These are phyloP conservation scores for Habrosyne pyritoides DNA, from an alignment of 2,888 invertebrate genomes.

Conservation along the genomic window DNA sequence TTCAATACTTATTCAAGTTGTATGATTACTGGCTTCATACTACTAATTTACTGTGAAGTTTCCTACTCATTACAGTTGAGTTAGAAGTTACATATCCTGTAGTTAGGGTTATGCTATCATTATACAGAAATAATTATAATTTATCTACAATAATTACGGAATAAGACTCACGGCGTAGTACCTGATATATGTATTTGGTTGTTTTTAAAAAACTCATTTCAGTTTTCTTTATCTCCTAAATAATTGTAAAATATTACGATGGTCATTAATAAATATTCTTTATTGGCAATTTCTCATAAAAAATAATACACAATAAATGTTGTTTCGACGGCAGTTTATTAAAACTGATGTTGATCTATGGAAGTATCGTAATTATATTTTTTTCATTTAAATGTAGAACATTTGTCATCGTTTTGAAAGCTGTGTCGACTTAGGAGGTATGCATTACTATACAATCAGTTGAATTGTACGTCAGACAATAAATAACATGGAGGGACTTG, in stretches of 20 bases:
- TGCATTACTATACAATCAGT: constrained; percentile 59
- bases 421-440: constrained; percentile 56
- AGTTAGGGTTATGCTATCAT: not conserved
- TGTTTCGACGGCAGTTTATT: constrained; percentile 21
- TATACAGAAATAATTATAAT: not conserved
- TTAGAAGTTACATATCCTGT: not conserved
- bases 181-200: no score
- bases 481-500: constrained; percentile 68
- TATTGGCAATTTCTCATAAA: not conserved
- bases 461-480: constrained; percentile 67
- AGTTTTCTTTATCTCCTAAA: not conserved
- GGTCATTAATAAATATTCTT: not conserved
- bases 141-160: no score
- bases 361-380: constrained; percentile 33
- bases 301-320: constrained; percentile 27
- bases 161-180: no score
- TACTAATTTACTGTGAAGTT: not conserved
- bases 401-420: constrained; percentile 56
- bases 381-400: constrained; percentile 20
- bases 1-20: not conserved
- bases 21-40: not conserved
- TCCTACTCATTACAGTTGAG: not conserved
- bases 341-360: constrained; percentile 23
- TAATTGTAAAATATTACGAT: not conserved
- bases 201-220: not conserved